Evolutionary conservation across 2,888 invertebrate species (phyloP).

Genomic region (Eutolmus rufibarbis): DNA sequence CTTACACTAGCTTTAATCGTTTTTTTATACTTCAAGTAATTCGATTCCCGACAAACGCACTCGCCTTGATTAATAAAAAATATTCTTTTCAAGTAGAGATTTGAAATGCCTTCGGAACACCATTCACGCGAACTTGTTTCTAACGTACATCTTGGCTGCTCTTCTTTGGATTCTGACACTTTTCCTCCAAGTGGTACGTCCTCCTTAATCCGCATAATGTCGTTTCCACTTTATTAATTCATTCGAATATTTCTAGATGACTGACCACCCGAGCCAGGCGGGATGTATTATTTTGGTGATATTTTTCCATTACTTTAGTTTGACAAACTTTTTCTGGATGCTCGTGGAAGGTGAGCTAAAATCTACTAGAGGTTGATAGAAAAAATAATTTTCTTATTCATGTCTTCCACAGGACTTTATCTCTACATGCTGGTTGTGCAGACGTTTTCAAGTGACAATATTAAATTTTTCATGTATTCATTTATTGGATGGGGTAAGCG

Average conservation of each 20-base stretch:
- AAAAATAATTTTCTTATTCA: constrained; percentile 39
- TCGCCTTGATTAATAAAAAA: not conserved
- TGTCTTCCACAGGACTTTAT: constrained; percentile 73
- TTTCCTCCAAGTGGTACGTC: constrained; percentile 72
- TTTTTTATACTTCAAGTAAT: constrained; percentile 90
- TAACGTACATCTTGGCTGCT: constrained; percentile 88
- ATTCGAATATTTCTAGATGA: constrained; percentile 65
- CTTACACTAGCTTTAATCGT: constrained; percentile 83
- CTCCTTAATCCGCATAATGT: not conserved
- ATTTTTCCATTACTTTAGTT: constrained; percentile 87
- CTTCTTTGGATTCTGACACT: constrained; percentile 88
- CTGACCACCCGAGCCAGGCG: constrained; percentile 63
- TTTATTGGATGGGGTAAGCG: constrained; percentile 88
- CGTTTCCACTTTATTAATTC: not conserved
- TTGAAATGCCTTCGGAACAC: constrained; percentile 89
- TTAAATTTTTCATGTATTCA: constrained; percentile 80
- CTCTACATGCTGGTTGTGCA: constrained; percentile 86
- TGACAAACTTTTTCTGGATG: constrained; percentile 99
- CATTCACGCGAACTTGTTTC: constrained; percentile 93
- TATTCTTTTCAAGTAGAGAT: constrained; percentile 70
- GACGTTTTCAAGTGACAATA: constrained; percentile 85
- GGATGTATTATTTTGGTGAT: constrained; percentile 75
- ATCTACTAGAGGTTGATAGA: not conserved
- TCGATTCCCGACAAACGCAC: constrained; percentile 50
- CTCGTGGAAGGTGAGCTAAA: constrained; percentile 84